Evolutionary conservation across 2,797 vertebrate genomes (phyloP), one percentile per base, ranked within the genome.

Genomic region (Ctenopoma multispine): DNA sequence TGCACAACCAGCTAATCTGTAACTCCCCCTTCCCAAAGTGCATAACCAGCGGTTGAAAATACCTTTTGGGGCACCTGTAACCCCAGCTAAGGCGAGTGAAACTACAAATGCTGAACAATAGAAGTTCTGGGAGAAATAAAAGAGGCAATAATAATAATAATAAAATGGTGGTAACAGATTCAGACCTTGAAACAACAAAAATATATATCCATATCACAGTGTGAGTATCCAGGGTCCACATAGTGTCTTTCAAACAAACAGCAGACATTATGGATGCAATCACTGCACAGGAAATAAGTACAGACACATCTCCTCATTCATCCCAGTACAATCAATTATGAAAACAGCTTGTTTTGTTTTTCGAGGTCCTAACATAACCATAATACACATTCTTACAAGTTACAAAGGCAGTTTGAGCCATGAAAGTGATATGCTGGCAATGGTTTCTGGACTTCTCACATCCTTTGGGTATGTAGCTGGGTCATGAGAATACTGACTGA

Each of bases 181-280:
- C 41, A 67, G 61, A 80, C 69, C 69, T 75, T 63, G 72, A 89
- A 85, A 86, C 75, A 83, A 85, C 63, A 83, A 69, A 89, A 86
- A 73, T 36, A 87, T 75, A 85, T 72, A 83, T 87, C 82, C 86
- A 79, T 87, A 82, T 91, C 90, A 91, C 90, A 92, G 92, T 92
- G 90, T 67, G 79, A 81, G 65, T 63, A 77, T 88, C 89, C 89
- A 87, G 79, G 56, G 70, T 91, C 85, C 82, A 88, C 74, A 83
- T 81, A 85, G 79, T 80, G 82, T 85, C 81, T 74, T 78, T 82
- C 18, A 38, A 74, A 72, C 64, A 61, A 80, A 82, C 72, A 44
- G 72, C 21, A 61, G 75, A 83, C 77, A 74, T 57, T 17, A 76
- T 81, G 85, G 72, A 89, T 80, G 81, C 46, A 80, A 83, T 70